Evolutionary conservation across 2,797 vertebrate genomes (phyloP).

Genomic region (Sphenopsis melanotis): DNA sequence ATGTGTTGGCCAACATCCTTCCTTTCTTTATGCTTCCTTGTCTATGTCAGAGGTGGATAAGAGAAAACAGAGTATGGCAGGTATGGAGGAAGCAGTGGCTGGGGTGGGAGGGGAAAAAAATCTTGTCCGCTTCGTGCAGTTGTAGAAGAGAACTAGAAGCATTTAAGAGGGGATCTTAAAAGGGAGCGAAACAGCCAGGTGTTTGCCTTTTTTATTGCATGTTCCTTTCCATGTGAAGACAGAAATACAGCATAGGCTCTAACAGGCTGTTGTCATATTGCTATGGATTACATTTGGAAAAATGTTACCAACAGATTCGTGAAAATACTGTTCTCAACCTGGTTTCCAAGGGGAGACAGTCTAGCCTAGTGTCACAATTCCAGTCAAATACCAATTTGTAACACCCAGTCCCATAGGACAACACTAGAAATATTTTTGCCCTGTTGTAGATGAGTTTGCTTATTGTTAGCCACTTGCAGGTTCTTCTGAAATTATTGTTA

Average conservation of each 20-base stretch:
- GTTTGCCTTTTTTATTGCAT: neutral
- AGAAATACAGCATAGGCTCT: neutral
- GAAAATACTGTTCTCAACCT: neutral
- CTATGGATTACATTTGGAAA: neutral
- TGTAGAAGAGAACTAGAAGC: neutral
- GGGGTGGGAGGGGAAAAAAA: rapidly evolving
- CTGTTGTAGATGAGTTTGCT: neutral
- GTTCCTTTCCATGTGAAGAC: neutral
- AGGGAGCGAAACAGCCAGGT: neutral
- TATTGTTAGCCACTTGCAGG: neutral
- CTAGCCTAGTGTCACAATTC: neutral
- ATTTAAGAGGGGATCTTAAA: neutral
- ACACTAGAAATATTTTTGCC: neutral
- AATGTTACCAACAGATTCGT: neutral
- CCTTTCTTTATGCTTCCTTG: neutral
- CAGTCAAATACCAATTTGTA: neutral
- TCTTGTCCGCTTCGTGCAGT: neutral
- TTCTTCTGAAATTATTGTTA: neutral
- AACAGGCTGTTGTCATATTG: neutral
- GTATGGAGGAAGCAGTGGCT: neutral
- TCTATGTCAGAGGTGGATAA: neutral
- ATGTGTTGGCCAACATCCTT: neutral
- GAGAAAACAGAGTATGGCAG: neutral
- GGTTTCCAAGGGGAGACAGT: neutral
- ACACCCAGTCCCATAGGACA: rapidly evolving